Evolutionary conservation across 2,113 vertebrate species (phyloP), one percentile per base, ranked within the genome.

Genomic region (Coptodon bakossiorum): DNA sequence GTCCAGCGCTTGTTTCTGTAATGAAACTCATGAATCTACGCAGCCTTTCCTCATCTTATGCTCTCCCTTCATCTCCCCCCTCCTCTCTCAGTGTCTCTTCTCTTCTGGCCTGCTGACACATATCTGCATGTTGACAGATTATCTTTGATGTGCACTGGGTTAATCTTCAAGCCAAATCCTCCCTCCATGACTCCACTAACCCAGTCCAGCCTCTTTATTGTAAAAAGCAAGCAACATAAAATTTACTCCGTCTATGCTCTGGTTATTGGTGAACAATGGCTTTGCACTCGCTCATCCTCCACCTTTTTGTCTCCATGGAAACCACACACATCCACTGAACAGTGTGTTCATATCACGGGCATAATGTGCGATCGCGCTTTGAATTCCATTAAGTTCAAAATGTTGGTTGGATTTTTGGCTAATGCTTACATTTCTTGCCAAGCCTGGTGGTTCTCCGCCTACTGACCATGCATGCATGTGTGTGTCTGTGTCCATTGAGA

Each of bases 61-160:
- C 10, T 34, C 45, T 52, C 27, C 53, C 40, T 66, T 52, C 34
- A 22, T 29, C 9, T 78, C 10, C 57, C 50, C 10, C 31, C 13
- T 45, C 36, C 50, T 16, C 14, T 50, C 68, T 40, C 24, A 24
- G 29, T 61, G 5, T 52, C 6, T 79, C 31, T 31, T 48, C 24
- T 85, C 48, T 80, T 89, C 53, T 86, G 93, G 53, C 91, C 91
- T 61, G 81, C 91, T 95, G 92, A 94, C 94, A 95, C 90, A 93
- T 80, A 93, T 93, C 93, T 93, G 91, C 84, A 57, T 2, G 53
- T 78, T 81, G 90, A 82, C 86, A 89, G 86, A 83, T 88, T 68
- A 83, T 89, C 84, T 92, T 81, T 89, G 89, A 80, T 89, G 86
- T 88, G 84, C 81, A 57, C 50, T 59, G 68, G 84, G 86, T 90